Evolutionary conservation across 2,797 vertebrate species (phyloP).

Genomic region (Coluber constrictor): DNA sequence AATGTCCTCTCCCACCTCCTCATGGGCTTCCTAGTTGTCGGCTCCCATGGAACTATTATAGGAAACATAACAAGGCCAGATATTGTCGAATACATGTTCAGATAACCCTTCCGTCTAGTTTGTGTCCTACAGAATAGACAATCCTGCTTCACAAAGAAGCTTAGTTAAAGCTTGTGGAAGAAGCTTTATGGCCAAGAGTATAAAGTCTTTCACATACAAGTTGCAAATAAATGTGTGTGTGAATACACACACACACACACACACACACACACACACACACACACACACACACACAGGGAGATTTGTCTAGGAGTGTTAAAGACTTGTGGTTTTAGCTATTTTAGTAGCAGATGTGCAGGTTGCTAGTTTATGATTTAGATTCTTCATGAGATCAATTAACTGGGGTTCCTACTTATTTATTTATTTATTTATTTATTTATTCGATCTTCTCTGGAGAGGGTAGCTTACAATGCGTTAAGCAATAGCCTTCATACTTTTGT

Average conservation of each 20-base stretch:
- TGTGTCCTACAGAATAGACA: background rate
- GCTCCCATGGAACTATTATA: background rate
- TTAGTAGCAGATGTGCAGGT: background rate
- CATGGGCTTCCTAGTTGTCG: background rate
- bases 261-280: too few relatives aligned
- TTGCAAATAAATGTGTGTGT: background rate
- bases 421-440: too few relatives aligned
- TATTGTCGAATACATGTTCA: background rate
- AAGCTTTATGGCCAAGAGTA: too few relatives aligned
- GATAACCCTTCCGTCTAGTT: background rate
- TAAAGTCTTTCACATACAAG: background rate
- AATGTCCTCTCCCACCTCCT: background rate
- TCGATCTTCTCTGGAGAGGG: too few relatives aligned
- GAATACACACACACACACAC: too few relatives aligned
- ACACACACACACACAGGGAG: too few relatives aligned
- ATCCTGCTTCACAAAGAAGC: background rate
- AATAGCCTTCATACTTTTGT: too few relatives aligned
- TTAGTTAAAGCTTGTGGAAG: background rate
- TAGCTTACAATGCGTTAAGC: too few relatives aligned
- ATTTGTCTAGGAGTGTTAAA: background rate
- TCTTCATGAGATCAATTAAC: background rate
- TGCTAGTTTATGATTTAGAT: background rate
- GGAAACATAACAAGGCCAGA: background rate
- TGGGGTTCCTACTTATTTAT: too few relatives aligned
- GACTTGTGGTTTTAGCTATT: background rate